A percentile compares a stretch with the other conserved stretches of the same genome.
Evolutionary conservation across 2,797 vertebrate genomes (phyloP).

Genomic region (Enteromius argenteus): DNA sequence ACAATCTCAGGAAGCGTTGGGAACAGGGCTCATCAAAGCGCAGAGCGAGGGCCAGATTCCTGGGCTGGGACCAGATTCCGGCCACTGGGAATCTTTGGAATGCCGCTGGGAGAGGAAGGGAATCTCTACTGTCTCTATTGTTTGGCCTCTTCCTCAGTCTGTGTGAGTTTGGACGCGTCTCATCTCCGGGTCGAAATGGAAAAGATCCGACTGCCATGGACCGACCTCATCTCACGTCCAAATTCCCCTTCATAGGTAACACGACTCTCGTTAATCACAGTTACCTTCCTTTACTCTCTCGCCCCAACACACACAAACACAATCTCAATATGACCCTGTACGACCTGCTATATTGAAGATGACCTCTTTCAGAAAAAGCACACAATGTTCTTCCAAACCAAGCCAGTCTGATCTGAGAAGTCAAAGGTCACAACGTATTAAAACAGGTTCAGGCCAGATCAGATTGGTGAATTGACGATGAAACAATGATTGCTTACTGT

Average conservation of each 20-base stretch:
- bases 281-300: constrained; percentile 47
- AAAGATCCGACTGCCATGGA: constrained; percentile 43
- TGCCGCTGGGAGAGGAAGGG: constrained; percentile 95
- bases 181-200: constrained; percentile 58
- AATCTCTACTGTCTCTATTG: constrained; percentile 99
- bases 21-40: constrained; percentile 98
- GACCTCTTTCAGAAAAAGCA: constrained; percentile 21
- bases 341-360: constrained; percentile 36
- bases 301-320: constrained; percentile 47
- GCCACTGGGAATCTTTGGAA: constrained; percentile 87
- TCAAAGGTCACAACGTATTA: constrained; percentile 5
- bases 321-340: constrained; percentile 1
- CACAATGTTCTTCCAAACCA: constrained; percentile 38
- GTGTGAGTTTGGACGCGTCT: constrained; percentile 38
- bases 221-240: constrained; percentile 27
- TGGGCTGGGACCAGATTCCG: constrained; percentile 76
- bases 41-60: constrained; percentile 80
- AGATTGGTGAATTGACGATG: not conserved
- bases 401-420: not conserved
- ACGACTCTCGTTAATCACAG: constrained; percentile 33
- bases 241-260: constrained; percentile 56
- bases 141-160: constrained; percentile 88
- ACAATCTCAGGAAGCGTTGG: constrained; percentile 98
- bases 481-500: not conserved
- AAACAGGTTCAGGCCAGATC: not conserved